These are phyloP conservation scores for Alviniconcha strummeri DNA, from an alignment of 2,888 invertebrate genomes.

Conservation along the genomic window DNA sequence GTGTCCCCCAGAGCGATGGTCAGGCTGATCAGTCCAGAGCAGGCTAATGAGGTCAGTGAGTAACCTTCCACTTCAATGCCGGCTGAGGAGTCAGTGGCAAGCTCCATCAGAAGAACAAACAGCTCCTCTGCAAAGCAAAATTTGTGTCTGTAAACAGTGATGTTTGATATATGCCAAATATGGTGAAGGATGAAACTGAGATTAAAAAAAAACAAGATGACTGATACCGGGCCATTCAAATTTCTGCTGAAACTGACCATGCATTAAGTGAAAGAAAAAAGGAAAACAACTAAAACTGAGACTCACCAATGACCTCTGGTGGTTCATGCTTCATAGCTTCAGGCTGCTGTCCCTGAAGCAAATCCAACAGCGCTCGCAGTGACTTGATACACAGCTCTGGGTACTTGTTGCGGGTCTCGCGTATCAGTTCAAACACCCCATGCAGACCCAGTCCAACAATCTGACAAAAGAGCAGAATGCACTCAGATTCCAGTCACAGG, in stretches of 20 bases:
- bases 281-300: neutral
- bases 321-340: conserved; percentile 90
- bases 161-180: neutral
- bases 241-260: too few relatives aligned
- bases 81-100: conserved; percentile 81
- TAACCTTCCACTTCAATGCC: conserved; percentile 72
- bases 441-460: conserved; percentile 75
- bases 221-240: too few relatives aligned
- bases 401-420: conserved; percentile 88
- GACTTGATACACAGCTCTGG: conserved; percentile 91
- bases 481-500: neutral
- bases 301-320: conserved; percentile 81
- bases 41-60: conserved; percentile 88
- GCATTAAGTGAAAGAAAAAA: too few relatives aligned
- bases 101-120: conserved; percentile 88
- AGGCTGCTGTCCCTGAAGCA: conserved; percentile 91
- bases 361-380: conserved; percentile 89
- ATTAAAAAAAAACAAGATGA: neutral
- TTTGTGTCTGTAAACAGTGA: neutral
- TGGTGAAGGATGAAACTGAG: neutral
- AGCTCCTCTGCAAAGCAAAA: conserved; percentile 80
- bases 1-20: conserved; percentile 95
- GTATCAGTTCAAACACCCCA: conserved; percentile 92
- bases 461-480: conserved; percentile 49
- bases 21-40: conserved; percentile 92